Percentiles rank a stretch among this genome's conserved stretches.
These are phyloP conservation scores for Myotis lucifugus DNA, from an alignment of 2,113 vertebrate species.

Conservation along the genomic window DNA sequence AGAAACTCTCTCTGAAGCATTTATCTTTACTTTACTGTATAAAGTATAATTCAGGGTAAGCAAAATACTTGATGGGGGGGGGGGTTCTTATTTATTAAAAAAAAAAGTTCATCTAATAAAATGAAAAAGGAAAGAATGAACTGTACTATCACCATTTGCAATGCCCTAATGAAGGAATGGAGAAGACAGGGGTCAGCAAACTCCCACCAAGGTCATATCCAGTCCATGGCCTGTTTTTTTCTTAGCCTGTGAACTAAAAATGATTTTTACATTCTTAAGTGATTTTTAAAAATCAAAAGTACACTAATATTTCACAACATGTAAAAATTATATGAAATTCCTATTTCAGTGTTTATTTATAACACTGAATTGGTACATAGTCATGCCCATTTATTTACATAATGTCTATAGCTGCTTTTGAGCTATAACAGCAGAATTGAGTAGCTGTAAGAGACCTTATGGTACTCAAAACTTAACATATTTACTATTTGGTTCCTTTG, in stretches of 20 bases:
- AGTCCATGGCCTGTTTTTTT: neutral
- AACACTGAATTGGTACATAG: neutral
- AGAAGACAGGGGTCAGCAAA: neutral
- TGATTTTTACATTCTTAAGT: neutral
- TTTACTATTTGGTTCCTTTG: neutral
- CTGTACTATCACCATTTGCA: neutral
- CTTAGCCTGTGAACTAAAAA: neutral
- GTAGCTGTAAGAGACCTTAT: neutral
- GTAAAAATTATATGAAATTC: neutral
- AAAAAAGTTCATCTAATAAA: conserved; percentile 10
- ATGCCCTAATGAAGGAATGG: neutral
- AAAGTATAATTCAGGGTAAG: conserved; percentile 20
- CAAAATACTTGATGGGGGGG: neutral
- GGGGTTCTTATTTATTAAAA: neutral
- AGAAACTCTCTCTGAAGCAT: conserved; percentile 7
- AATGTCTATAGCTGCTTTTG: neutral
- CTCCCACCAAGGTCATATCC: neutral
- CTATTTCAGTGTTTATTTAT: neutral
- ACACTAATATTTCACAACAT: neutral
- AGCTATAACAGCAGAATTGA: neutral
- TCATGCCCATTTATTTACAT: neutral
- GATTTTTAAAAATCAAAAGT: neutral
- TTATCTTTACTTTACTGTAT: neutral
- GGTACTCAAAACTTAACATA: neutral
- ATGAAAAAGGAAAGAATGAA: conserved; percentile 21